These are phyloP conservation scores for Harmothoe impar DNA, from an alignment of 2,888 invertebrate species.

Conservation along the genomic window DNA sequence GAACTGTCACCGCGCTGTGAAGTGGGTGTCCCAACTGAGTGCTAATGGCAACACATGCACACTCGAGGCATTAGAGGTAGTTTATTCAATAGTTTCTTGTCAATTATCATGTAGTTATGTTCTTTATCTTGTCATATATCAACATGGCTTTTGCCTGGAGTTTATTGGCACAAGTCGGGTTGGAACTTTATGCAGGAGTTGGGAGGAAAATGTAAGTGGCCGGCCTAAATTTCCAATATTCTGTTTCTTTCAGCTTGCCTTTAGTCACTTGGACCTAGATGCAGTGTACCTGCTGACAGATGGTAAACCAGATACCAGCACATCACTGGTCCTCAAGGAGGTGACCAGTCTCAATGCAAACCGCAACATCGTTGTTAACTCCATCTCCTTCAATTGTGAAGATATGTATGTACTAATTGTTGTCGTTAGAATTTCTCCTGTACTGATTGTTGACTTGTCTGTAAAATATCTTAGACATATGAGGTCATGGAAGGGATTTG, in stretches of 20 bases:
- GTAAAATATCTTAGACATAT: too few species aligned
- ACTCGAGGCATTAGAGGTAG: conserved; percentile 82
- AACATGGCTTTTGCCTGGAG: background rate
- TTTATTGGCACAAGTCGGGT: too few species aligned
- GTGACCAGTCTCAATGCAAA: conserved; percentile 80
- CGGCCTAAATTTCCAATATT: too few species aligned
- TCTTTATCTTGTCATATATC: background rate
- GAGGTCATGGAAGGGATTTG: too few species aligned
- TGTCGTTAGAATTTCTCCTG: too few species aligned
- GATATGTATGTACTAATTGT: conserved; percentile 79
- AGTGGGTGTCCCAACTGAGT: conserved; percentile 80
- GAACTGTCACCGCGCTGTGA: conserved; percentile 82
- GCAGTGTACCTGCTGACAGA: conserved; percentile 83
- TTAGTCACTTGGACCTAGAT: conserved; percentile 80
- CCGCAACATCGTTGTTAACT: conserved; percentile 80
- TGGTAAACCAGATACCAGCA: conserved; percentile 84
- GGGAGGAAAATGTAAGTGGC: too few species aligned
- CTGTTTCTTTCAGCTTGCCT: conserved; percentile 79
- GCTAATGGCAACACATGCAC: conserved; percentile 84
- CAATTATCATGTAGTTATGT: too few species aligned
- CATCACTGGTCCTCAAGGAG: conserved; percentile 80
- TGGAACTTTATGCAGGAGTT: too few species aligned
- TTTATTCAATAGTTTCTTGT: too few species aligned
- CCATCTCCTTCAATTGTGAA: conserved; percentile 83
- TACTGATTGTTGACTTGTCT: background rate